phyloP scores from a whole-genome alignment of 2,888 invertebrate species.

The Acrobasis suavella region DNA sequence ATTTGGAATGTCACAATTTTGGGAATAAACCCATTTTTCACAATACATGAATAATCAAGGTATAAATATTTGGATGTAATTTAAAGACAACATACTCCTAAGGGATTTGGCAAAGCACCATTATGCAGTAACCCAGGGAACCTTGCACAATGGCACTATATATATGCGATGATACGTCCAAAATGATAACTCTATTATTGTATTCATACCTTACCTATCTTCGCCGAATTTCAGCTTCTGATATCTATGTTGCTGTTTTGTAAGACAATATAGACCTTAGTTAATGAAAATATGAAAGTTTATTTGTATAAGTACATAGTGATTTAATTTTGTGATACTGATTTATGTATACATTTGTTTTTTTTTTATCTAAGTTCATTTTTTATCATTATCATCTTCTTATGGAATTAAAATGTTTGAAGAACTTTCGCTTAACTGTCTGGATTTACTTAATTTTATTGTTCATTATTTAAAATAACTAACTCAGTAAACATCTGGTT shows the following conservation, averaged over 20 bases:
- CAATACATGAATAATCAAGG: slow-evolving; percentile 9
- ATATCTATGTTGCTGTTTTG: background rate
- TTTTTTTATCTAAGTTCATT: too few relatives aligned
- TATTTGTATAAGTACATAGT: background rate
- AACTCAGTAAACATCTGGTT: too few relatives aligned
- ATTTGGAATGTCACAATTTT: slow-evolving; percentile 63
- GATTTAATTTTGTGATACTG: background rate
- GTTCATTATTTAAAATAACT: too few relatives aligned
- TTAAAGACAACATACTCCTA: background rate
- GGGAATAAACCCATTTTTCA: slow-evolving; percentile 43
- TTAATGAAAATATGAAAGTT: background rate
- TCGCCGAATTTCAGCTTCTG: background rate
- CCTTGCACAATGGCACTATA: background rate
- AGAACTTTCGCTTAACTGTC: too few relatives aligned
- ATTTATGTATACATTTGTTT: background rate
- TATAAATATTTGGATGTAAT: slow-evolving; percentile 7
- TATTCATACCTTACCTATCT: slow-evolving; percentile 15
- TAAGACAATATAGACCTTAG: background rate
- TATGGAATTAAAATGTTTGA: too few relatives aligned
- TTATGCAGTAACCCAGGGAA: background rate
- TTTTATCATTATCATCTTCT: too few relatives aligned
- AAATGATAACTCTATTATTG: slow-evolving; percentile 17
- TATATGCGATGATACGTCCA: slow-evolving; percentile 26
- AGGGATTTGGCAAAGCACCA: background rate
- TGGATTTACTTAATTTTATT: too few relatives aligned